Evolutionary conservation across 2,113 vertebrate species (phyloP).

Genomic region (Gobiocypris rarus): DNA sequence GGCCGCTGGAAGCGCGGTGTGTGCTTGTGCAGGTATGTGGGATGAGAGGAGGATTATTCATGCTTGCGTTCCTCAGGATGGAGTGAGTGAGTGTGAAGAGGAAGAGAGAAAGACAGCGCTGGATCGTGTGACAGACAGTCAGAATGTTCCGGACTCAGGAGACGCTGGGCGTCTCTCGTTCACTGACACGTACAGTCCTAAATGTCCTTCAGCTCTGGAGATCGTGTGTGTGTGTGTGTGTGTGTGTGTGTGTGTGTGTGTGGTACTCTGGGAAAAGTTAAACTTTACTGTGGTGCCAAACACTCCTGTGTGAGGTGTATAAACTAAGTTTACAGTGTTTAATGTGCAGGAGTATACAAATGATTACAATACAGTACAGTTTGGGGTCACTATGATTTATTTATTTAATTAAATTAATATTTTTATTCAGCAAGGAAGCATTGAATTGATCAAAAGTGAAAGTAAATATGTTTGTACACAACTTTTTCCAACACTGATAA

Average conservation of each 20-base stretch:
- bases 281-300: neutral
- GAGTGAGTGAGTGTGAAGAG: slow-evolving; percentile 49
- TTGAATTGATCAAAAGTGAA: too few species aligned
- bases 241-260: slow-evolving; percentile 49
- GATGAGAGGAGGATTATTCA: slow-evolving; percentile 45
- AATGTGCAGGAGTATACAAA: too few species aligned
- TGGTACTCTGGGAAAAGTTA: neutral
- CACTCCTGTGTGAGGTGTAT: neutral
- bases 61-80: slow-evolving; percentile 20
- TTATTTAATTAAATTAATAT: too few species aligned
- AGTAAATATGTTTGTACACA: too few species aligned
- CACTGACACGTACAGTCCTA: slow-evolving; percentile 60
- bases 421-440: too few species aligned
- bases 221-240: slow-evolving; percentile 31
- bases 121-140: slow-evolving; percentile 51
- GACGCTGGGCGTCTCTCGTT: slow-evolving; percentile 67
- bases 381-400: too few species aligned
- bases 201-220: slow-evolving; percentile 65
- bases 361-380: too few species aligned
- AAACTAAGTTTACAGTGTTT: too few species aligned
- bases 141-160: slow-evolving; percentile 61
- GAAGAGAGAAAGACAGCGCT: slow-evolving; percentile 43
- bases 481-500: neutral
- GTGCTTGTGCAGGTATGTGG: slow-evolving; percentile 6
- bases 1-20: neutral